These are phyloP conservation scores for Acipenser ruthenus DNA, from an alignment of 2,797 vertebrate genomes.

Conservation along the genomic window DNA sequence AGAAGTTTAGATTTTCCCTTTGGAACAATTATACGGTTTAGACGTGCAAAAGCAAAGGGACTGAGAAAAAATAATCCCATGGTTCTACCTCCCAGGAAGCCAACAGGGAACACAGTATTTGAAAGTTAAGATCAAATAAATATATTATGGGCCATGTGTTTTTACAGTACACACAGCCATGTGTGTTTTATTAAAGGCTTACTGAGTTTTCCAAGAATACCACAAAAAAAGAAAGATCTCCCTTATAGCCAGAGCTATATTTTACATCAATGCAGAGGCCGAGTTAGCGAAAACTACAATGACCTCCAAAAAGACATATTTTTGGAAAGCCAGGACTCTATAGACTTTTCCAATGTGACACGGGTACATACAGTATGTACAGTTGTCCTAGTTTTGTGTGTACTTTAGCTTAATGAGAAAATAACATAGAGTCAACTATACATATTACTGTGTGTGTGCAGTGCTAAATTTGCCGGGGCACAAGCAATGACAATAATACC, in stretches of 20 bases:
- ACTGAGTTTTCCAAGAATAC: neutral
- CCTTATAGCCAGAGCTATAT: neutral
- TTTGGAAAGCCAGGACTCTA: neutral
- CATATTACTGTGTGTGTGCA: too few relatives aligned
- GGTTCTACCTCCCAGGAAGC: neutral
- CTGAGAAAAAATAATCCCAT: neutral
- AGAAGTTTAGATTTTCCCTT: neutral
- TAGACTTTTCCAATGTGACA: neutral
- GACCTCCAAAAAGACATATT: neutral
- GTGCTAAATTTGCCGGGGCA: too few relatives aligned
- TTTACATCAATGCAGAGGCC: neutral
- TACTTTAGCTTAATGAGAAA: too few relatives aligned
- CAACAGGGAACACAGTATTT: neutral
- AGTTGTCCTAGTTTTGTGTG: too few relatives aligned
- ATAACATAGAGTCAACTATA: too few relatives aligned
- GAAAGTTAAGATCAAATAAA: neutral
- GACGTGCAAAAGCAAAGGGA: neutral
- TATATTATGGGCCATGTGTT: neutral
- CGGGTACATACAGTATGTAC: too few relatives aligned
- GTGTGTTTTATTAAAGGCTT: constrained; percentile 1
- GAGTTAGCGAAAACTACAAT: neutral
- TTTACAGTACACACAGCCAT: neutral
- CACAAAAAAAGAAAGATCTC: neutral
- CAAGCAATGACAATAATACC: too few relatives aligned
- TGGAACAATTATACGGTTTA: neutral